Base-by-base conservation (phyloP, 2,797 vertebrate genomes). In the Bradypodion pumilum region DNA sequence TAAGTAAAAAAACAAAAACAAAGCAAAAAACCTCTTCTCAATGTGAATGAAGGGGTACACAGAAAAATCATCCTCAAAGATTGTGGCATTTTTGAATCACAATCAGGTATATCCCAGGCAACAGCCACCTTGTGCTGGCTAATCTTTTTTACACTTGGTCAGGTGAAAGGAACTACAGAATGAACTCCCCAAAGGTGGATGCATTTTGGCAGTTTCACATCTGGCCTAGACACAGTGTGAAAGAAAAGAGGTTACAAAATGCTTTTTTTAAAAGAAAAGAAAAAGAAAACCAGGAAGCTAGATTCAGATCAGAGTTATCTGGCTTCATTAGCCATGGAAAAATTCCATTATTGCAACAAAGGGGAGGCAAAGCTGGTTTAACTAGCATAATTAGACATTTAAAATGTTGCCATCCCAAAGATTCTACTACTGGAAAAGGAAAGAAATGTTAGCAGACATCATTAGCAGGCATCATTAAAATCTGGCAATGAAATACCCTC, bases 391-490 rank as follows among this genome's bases (percentile, higher is more conserved):
- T 63, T 81, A 79, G 44, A 21, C 1, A 87, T 80, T 59, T 4
- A 79, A 91, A 89, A 87, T 87, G 63, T 85, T 81, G 4, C 7
- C 7, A 60, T 83, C 27, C 1, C 3, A 40, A 21, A 82, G 16
- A 49, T 83, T 87, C 16, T 1, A 49, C 25, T 79, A 2, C 60
- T 90, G 62, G 46, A 90, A 91, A 89, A 13, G 2, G 37, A 89
- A 78, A 68, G 84, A 42, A 66, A 80, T 59, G 56, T 49, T 82
- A 65, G 19, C 29, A 77, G 56, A 13, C 0, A 42, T 82, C 8
- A 68, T 63, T 44, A 82, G 27, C 56, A 63, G 56, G 69, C 46
- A 72, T 70, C 10, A 2, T 83, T 87, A 87, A 74, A 35, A 6
- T 80, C 21, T 85, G 52, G 52, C 21, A 62, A 37, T 69, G 29